Evolutionary conservation across 2,797 vertebrate genomes (phyloP).

Genomic region (Miichthys miiuy): DNA sequence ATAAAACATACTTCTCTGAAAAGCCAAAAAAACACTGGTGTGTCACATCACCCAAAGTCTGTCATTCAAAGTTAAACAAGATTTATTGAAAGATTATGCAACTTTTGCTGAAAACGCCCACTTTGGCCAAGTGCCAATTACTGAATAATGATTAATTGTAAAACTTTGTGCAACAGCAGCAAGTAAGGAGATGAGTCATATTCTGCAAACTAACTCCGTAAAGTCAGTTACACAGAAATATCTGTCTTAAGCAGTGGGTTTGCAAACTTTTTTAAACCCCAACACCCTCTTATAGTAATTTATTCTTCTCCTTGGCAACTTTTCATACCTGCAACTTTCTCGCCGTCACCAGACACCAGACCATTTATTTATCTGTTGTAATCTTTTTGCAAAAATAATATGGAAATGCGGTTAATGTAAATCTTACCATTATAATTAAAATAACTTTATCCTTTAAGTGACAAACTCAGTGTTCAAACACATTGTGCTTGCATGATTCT

Average conservation of each 20-base stretch:
- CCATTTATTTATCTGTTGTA: background rate
- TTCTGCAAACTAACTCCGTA: background rate
- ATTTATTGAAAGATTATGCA: background rate
- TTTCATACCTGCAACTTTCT: background rate
- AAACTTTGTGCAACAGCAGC: background rate
- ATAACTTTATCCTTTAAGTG: background rate
- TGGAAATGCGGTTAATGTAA: background rate
- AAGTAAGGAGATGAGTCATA: conserved; percentile 3
- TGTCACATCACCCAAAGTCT: background rate
- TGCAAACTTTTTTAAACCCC: conserved; percentile 1
- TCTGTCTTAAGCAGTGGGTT: background rate
- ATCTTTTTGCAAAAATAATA: background rate
- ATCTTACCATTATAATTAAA: background rate
- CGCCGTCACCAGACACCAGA: background rate
- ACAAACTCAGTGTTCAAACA: background rate
- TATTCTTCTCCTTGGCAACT: background rate
- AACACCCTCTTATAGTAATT: background rate
- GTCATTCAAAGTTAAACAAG: background rate
- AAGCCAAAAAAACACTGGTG: background rate
- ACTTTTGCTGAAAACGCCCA: background rate
- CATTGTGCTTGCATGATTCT: background rate
- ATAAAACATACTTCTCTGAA: background rate
- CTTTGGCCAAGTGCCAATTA: background rate
- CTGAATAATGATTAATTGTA: background rate
- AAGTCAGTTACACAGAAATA: conserved; percentile 8